Evolutionary conservation across 2,888 invertebrate genomes (phyloP).

Genomic region (Gonocerus acuteangulatus): DNA sequence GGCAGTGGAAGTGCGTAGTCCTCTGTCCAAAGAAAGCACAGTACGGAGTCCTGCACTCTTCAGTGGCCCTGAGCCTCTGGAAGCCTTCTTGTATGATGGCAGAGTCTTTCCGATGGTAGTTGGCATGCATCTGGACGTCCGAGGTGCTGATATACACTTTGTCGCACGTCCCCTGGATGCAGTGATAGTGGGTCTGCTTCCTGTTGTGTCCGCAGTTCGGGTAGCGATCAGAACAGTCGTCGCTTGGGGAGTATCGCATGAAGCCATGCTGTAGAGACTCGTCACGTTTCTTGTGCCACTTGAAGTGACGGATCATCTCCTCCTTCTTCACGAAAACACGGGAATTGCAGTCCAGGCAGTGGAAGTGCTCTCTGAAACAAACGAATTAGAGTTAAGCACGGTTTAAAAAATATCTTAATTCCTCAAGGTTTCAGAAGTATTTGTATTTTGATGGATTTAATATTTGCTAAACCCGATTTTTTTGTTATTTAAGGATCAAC

Average conservation of each 20-base stretch:
- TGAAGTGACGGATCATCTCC: slow-evolving; percentile 96
- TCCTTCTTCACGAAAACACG: slow-evolving; percentile 95
- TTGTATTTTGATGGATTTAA: not conserved
- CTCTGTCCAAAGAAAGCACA: slow-evolving; percentile 90
- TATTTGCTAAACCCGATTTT: no score
- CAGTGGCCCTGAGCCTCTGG: slow-evolving; percentile 90
- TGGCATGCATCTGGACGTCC: slow-evolving; percentile 98
- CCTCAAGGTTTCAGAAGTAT: not conserved
- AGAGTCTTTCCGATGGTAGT: slow-evolving; percentile 95
- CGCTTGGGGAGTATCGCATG: slow-evolving; percentile 87
- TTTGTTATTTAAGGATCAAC: no score
- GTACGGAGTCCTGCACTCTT: slow-evolving; percentile 84
- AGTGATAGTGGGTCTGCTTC: slow-evolving; percentile 94
- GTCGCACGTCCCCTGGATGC: slow-evolving; percentile 62
- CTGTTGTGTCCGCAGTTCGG: slow-evolving; percentile 77
- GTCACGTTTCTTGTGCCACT: slow-evolving; percentile 98
- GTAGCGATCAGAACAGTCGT: slow-evolving; percentile 86
- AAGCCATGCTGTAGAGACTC: slow-evolving; percentile 93
- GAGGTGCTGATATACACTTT: slow-evolving; percentile 92
- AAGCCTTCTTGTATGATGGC: slow-evolving; percentile 97
- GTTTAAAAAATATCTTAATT: not conserved
- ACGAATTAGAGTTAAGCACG: not conserved
- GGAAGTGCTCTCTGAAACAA: slow-evolving; percentile 76
- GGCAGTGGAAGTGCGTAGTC: slow-evolving; percentile 96
- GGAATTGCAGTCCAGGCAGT: slow-evolving; percentile 72